Conservation (phyloP, 2,797 vertebrate species). For the Numenius phaeopus region DNA sequence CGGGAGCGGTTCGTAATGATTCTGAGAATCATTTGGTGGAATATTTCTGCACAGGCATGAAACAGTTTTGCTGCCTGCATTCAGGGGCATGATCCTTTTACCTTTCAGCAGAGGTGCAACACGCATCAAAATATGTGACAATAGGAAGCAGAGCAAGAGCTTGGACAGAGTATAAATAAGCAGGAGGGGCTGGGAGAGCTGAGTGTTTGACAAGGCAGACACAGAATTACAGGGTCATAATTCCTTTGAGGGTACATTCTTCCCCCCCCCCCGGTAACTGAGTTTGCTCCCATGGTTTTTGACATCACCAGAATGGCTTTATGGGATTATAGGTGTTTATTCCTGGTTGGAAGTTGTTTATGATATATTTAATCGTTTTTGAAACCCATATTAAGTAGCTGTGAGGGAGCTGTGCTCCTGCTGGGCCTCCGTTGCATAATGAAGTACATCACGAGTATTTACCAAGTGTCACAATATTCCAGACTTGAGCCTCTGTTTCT, state of each 20-base stretch:
- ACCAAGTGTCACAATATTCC: slow-evolving; percentile 64
- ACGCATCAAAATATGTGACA: background rate
- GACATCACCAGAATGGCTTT: slow-evolving; percentile 39
- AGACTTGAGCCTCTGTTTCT: slow-evolving; percentile 39
- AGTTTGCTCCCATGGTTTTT: slow-evolving; percentile 46
- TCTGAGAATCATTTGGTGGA: rapidly evolving
- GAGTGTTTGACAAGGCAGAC: background rate
- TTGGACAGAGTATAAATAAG: rapidly evolving
- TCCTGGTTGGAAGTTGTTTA: slow-evolving; percentile 73
- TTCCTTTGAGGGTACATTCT: background rate
- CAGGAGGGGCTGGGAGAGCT: background rate
- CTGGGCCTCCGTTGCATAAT: slow-evolving; percentile 67
- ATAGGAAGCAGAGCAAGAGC: background rate
- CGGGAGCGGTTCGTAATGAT: no score
- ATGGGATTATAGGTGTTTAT: slow-evolving; percentile 74
- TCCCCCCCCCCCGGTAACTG: background rate
- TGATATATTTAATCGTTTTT: slow-evolving; percentile 74
- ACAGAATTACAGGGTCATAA: background rate
- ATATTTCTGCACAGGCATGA: background rate
- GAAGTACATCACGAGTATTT: slow-evolving; percentile 67
- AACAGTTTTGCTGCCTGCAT: background rate
- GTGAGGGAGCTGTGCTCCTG: slow-evolving; percentile 67
- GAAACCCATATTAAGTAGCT: slow-evolving; percentile 55
- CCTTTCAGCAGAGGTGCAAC: background rate
- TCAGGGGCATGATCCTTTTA: background rate